phyloP scores from a whole-genome alignment of 2,113 vertebrate species.

The Gracilinanus agilis region DNA sequence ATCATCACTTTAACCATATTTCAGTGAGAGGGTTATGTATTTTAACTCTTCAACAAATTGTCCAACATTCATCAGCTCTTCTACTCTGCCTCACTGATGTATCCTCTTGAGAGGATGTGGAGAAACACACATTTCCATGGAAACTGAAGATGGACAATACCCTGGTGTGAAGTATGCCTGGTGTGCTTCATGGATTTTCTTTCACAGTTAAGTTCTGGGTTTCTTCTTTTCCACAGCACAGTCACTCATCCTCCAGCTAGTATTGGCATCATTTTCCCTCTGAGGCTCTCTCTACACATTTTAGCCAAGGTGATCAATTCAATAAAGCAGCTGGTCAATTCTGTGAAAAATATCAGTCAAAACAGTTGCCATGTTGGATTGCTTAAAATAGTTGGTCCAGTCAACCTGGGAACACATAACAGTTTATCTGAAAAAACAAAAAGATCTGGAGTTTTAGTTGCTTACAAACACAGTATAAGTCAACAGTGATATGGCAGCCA shows the following conservation, averaged over 20 bases:
- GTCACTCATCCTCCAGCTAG: neutral
- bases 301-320: slow-evolving; percentile 34
- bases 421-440: neutral
- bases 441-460: neutral
- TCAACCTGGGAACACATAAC: neutral
- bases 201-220: slow-evolving; percentile 11
- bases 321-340: slow-evolving; percentile 42
- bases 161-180: neutral
- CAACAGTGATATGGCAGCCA: neutral
- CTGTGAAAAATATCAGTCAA: slow-evolving; percentile 3
- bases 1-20: slow-evolving; percentile 6
- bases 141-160: neutral
- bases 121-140: neutral
- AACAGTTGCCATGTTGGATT: slow-evolving; percentile 24
- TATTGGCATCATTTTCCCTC: slow-evolving; percentile 8
- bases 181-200: slow-evolving; percentile 25
- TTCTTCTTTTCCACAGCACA: neutral
- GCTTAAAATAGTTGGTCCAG: slow-evolving; percentile 5
- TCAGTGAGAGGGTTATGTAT: neutral
- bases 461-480: neutral
- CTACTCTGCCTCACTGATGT: neutral
- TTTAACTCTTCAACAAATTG: slow-evolving; percentile 5
- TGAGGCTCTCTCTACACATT: neutral
- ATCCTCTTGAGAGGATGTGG: slow-evolving; percentile 1
- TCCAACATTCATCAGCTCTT: slow-evolving; percentile 2